Base-by-base conservation (phyloP, 2,797 vertebrate genomes). In the Rhinella marina region DNA sequence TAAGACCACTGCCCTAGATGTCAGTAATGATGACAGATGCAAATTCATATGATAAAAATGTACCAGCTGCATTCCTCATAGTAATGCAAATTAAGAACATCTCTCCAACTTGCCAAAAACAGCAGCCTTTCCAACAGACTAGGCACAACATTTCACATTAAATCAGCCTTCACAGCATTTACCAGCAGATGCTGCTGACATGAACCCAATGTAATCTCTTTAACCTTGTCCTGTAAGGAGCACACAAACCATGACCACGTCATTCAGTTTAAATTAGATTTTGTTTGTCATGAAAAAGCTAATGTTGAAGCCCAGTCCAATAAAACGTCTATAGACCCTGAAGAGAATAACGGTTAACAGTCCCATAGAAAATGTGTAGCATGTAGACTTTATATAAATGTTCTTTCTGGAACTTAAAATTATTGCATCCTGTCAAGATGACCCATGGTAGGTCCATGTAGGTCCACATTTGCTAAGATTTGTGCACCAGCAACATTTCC, bases 201-300 rank as follows among this genome's bases (percentile, higher is more conserved):
- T 94, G 95, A 94, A 95, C 95, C 91, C 93, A 90, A 93, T 96
- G 96, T 97, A 98, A 98, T 97, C 97, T 97, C 96, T 97, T 97
- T 97, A 97, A 97, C 96, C 96, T 95, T 94, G 94, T 94, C 94
- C 94, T 95, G 94, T 94, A 93, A 93, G 91, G 93, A 94, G 88
- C 92, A 92, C 94, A 94, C 94, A 94, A 96, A 95, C 96, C 96
- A 91, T 96, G 96, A 97, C 95, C 93, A 92, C 93, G 92, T 95
- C 95, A 93, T 95, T 93, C 94, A 94, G 91, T 92, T 88, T 92
- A 95, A 94, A 96, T 95, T 95, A 96, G 95, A 93, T 96, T 95
- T 92, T 92, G 94, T 91, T 93, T 92, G 95, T 92, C 92, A 93
- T 92, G 94, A 92, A 92, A 92, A 92, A 62, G 94, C 92, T 92